A percentile compares a stretch with the other conserved stretches of the same genome.
Conservation (phyloP, 2,113 vertebrate genomes). For the Cyanoderma ruficeps region DNA sequence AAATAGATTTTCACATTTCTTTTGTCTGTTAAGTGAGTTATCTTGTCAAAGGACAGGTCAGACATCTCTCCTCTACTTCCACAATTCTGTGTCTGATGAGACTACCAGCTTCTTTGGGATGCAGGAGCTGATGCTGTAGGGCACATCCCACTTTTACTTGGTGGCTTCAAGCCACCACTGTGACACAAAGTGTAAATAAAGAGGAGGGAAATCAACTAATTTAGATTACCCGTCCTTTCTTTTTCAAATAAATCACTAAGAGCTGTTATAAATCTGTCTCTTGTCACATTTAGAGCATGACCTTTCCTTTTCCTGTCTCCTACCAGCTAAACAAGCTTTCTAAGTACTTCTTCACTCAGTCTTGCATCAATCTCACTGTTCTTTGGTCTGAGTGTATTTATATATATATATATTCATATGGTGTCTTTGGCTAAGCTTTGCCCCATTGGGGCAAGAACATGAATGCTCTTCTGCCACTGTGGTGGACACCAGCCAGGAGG, state of each 20-base stretch:
- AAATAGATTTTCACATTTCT: not conserved
- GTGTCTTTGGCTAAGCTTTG: not conserved
- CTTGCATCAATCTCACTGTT: not conserved
- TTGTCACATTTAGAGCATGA: not conserved
- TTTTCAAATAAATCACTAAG: not conserved
- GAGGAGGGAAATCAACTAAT: not conserved
- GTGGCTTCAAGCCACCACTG: not conserved
- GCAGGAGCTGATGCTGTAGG: not conserved
- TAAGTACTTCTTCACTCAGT: not conserved
- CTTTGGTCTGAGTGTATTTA: not conserved
- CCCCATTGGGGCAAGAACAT: rapidly evolving
- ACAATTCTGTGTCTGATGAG: rapidly evolving
- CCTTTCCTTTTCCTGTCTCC: not conserved
- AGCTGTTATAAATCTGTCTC: not conserved
- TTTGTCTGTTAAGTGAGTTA: not conserved
- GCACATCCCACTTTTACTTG: not conserved
- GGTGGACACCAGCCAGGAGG: not conserved
- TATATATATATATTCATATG: not conserved
- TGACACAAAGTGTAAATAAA: not conserved
- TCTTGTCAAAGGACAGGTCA: not conserved
- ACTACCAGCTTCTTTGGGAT: not conserved
- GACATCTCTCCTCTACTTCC: not conserved
- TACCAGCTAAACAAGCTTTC: not conserved
- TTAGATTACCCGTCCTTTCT: not conserved
- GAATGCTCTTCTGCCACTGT: not conserved